Conservation (phyloP, 2,888 invertebrate species). For the Petrolisthes cinctipes region DNA sequence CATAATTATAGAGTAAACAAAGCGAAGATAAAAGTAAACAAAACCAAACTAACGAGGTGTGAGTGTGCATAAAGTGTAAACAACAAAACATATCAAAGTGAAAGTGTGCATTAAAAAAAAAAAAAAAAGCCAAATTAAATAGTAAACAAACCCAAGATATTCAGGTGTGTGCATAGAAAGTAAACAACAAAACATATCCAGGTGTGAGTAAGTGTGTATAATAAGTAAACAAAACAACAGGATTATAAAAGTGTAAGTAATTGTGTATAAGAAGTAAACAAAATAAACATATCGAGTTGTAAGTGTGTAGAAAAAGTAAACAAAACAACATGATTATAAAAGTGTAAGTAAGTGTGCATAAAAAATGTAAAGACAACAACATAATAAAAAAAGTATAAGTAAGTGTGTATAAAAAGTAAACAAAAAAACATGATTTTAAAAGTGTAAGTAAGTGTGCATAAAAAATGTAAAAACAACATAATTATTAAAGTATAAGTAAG, state of each 20-base stretch:
- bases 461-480: too few species aligned
- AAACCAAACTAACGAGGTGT: too few species aligned
- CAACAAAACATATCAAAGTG: too few species aligned
- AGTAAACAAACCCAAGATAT: neutral
- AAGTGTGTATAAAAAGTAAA: neutral
- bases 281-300: neutral
- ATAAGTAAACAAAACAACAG: too few species aligned
- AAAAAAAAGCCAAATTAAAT: neutral
- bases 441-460: too few species aligned
- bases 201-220: too few species aligned
- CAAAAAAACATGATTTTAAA: neutral
- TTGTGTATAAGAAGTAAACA: neutral
- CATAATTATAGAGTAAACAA: too few species aligned
- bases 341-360: too few species aligned
- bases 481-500: neutral
- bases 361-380: too few species aligned
- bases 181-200: neutral
- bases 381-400: neutral
- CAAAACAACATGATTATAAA: too few species aligned
- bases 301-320: neutral
- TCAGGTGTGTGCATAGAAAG: neutral
- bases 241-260: neutral
- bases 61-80: too few species aligned
- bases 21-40: too few species aligned
- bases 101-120: neutral